These are phyloP conservation scores for Hoplias malabaricus DNA, from an alignment of 2,113 vertebrate species.

Conservation along the genomic window DNA sequence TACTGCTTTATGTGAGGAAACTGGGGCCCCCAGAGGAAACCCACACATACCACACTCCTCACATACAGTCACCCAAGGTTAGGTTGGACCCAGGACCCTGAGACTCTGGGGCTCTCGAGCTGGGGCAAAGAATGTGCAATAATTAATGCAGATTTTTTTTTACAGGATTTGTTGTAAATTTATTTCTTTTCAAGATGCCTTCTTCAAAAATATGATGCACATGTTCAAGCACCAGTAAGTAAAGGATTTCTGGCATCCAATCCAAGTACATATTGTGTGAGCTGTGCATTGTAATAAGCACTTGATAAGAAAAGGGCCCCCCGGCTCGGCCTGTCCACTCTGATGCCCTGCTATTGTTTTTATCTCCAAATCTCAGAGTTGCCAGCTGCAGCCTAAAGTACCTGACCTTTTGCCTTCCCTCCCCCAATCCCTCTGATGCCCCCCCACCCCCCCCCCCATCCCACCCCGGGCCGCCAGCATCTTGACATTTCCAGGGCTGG, in stretches of 20 bases:
- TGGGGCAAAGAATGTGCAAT: no score
- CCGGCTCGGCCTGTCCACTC: constrained; percentile 4
- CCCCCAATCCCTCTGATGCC: background rate
- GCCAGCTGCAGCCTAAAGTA: constrained; percentile 51
- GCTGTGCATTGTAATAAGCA: constrained; percentile 22
- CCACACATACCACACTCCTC: no score
- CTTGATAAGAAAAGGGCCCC: background rate
- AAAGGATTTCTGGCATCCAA: background rate
- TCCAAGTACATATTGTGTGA: background rate
- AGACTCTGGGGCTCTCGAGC: no score
- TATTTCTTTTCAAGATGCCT: background rate
- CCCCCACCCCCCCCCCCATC: constrained; percentile 7
- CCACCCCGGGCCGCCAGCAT: constrained; percentile 25
- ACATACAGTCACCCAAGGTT: no score
- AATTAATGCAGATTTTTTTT: no score
- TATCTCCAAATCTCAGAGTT: constrained; percentile 45
- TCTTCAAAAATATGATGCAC: background rate
- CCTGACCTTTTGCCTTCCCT: constrained; percentile 50
- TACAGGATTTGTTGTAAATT: no score
- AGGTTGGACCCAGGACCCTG: no score
- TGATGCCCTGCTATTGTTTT: constrained; percentile 29
- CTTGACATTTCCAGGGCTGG: constrained; percentile 48
- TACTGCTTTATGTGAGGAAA: no score
- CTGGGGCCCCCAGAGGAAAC: no score
- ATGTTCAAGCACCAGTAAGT: background rate